A percentile compares a stretch with the other conserved stretches of the same genome.
phyloP scores from a whole-genome alignment of 92 coral and sea anemone species.

The Metridium senile region DNA sequence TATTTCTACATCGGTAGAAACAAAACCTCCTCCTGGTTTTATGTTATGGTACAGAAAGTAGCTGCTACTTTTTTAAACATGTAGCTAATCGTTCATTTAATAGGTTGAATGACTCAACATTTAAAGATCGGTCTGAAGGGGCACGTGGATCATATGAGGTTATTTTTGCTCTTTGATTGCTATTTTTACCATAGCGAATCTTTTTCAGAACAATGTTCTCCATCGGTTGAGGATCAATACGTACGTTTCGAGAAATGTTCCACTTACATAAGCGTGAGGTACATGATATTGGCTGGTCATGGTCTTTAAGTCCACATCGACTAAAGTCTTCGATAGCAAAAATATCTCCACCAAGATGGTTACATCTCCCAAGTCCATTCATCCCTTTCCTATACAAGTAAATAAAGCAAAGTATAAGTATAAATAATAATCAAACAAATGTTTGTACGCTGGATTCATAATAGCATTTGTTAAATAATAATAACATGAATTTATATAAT shows the following conservation, averaged over 20 bases:
- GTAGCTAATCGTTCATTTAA: constrained; percentile 6
- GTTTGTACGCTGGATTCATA: no score
- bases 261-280: constrained; percentile 34
- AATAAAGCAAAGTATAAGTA: no score
- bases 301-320: constrained; percentile 32
- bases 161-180: constrained; percentile 11
- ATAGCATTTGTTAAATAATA: no score
- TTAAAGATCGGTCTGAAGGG: constrained; percentile 15
- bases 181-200: constrained; percentile 45
- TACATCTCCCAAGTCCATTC: constrained; percentile 11
- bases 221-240: constrained; percentile 54
- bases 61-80: constrained; percentile 8
- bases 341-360: constrained; percentile 38
- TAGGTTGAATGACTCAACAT: background rate
- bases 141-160: constrained; percentile 33
- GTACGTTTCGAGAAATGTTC: constrained; percentile 38
- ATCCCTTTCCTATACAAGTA: background rate
- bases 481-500: no score
- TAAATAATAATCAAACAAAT: no score
- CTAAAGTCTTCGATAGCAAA: constrained; percentile 55
- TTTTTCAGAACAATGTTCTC: constrained; percentile 44
- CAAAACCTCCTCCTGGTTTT: background rate
- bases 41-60: constrained; percentile 11
- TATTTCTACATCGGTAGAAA: constrained; percentile 8
- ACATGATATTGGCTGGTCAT: constrained; percentile 32